Percentiles rank a stretch among this genome's conserved stretches.
phyloP scores from a whole-genome alignment of 1,140 invertebrate genomes.

The Zaprionus inermis region DNA sequence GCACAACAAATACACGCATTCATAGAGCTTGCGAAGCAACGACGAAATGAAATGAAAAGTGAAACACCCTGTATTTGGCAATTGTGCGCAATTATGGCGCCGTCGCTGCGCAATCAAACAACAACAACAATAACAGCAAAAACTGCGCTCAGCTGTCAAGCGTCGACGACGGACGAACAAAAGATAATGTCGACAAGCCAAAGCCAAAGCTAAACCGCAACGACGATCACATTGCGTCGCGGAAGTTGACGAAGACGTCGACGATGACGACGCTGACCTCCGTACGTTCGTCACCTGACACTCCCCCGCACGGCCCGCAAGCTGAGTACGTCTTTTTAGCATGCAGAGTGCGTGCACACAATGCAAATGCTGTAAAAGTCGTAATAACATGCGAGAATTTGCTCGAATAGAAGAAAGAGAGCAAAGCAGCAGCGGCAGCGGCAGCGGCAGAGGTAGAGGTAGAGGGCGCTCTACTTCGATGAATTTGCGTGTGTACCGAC shows the following conservation, averaged over 20 bases:
- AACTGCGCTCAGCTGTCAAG: slow-evolving; percentile 37
- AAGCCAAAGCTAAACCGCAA: slow-evolving; percentile 23
- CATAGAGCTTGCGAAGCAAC: slow-evolving; percentile 25
- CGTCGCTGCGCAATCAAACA: slow-evolving; percentile 53
- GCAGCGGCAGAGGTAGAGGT: neutral
- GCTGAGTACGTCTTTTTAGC: slow-evolving; percentile 32
- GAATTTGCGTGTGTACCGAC: slow-evolving; percentile 58
- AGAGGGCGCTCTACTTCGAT: neutral
- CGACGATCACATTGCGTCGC: slow-evolving; percentile 23
- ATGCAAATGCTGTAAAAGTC: slow-evolving; percentile 55
- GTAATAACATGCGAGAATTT: slow-evolving; percentile 58
- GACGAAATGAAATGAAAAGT: slow-evolving; percentile 59
- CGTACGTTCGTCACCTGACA: slow-evolving; percentile 4
- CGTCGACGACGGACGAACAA: slow-evolving; percentile 24
- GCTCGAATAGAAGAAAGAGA: slow-evolving; percentile 12
- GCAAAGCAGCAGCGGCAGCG: neutral
- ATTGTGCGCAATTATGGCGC: slow-evolving; percentile 73
- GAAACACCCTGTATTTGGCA: slow-evolving; percentile 71
- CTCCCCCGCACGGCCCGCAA: slow-evolving; percentile 13
- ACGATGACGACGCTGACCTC: slow-evolving; percentile 17
- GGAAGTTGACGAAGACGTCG: slow-evolving; percentile 18
- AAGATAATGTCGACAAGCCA: slow-evolving; percentile 52
- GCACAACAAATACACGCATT: slow-evolving; percentile 51
- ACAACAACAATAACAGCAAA: slow-evolving; percentile 12
- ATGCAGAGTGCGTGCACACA: slow-evolving; percentile 58